These are phyloP conservation scores for Campaea margaritaria DNA, from an alignment of 2,888 invertebrate species.

Conservation along the genomic window DNA sequence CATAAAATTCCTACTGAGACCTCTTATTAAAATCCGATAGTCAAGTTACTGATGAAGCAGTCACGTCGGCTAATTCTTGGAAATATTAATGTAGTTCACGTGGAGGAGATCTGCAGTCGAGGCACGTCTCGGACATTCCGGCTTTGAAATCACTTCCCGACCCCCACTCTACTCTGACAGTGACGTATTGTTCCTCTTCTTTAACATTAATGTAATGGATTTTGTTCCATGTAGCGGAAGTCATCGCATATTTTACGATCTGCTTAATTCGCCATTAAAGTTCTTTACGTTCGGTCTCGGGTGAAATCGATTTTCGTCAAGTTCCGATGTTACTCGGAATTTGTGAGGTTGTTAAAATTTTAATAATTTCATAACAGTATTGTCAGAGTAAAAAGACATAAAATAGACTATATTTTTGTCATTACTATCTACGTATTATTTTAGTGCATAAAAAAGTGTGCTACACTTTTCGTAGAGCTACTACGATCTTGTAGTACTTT, in stretches of 20 bases:
- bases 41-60: conserved; percentile 56
- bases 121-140: conserved; percentile 79
- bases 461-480: conserved; percentile 14
- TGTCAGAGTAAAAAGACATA: no score
- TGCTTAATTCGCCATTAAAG: conserved; percentile 59
- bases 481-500: conserved; percentile 2
- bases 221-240: conserved; percentile 78
- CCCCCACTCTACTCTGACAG: conserved; percentile 73
- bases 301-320: conserved; percentile 15
- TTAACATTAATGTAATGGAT: conserved; percentile 82
- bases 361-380: background rate
- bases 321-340: background rate
- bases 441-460: no score
- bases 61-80: conserved; percentile 72
- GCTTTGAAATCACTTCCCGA: conserved; percentile 81
- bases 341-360: background rate
- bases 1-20: background rate
- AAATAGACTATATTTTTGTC: no score
- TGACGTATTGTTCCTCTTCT: conserved; percentile 82
- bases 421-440: no score
- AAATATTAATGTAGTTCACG: conserved; percentile 76
- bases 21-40: conserved; percentile 48
- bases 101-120: conserved; percentile 66
- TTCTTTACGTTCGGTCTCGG: conserved; percentile 44
- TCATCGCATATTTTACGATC: conserved; percentile 72